These are phyloP conservation scores for Protonemura montana DNA, from an alignment of 2,888 invertebrate genomes.

Conservation along the genomic window DNA sequence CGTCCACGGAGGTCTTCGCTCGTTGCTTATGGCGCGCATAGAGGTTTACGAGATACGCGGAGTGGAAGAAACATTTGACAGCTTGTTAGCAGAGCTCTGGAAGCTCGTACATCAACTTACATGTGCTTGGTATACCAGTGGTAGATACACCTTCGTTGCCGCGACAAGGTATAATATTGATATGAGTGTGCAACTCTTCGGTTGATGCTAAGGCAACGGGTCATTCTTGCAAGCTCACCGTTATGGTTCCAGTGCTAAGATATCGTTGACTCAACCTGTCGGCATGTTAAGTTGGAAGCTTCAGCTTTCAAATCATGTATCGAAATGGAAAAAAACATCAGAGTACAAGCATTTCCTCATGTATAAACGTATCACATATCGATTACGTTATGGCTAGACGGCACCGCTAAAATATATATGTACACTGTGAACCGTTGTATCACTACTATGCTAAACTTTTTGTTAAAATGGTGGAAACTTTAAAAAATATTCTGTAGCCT, in stretches of 20 bases:
- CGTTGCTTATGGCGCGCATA: background rate
- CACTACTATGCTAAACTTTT: background rate
- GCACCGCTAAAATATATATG: too few relatives aligned
- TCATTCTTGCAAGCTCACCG: background rate
- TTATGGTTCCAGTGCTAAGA: background rate
- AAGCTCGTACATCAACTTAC: constrained; percentile 25
- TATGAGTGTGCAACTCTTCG: background rate
- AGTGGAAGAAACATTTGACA: constrained; percentile 45
- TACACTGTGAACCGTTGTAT: background rate
- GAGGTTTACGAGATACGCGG: constrained; percentile 31
- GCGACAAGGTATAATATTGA: background rate
- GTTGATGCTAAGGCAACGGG: background rate
- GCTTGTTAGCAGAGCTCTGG: constrained; percentile 44
- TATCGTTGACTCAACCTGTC: background rate
- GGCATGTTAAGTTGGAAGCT: background rate
- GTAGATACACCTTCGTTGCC: background rate
- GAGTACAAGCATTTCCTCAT: too few relatives aligned
- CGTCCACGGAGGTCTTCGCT: constrained; percentile 27
- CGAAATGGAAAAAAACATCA: too few relatives aligned
- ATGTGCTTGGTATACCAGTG: background rate
- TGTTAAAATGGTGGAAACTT: background rate
- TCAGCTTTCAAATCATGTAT: too few relatives aligned
- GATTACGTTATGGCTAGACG: too few relatives aligned
- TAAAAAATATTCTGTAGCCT: background rate
- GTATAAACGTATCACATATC: too few relatives aligned